Percentiles rank a stretch among this genome's conserved stretches.
These are phyloP conservation scores for Noturus placidus DNA, from an alignment of 2,113 vertebrate species.

Conservation along the genomic window DNA sequence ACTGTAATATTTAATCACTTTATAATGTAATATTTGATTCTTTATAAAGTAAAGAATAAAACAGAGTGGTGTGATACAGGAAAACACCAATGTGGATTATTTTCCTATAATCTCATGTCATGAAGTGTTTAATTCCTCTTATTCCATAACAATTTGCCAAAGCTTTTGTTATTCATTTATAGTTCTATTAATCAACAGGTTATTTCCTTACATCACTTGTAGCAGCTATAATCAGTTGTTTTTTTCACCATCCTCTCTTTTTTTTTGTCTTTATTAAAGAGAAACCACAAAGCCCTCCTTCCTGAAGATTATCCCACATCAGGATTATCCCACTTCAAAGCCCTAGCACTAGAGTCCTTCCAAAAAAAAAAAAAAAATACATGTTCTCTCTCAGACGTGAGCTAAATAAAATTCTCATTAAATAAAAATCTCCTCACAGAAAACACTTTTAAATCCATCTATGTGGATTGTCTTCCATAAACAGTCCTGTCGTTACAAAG, in stretches of 20 bases:
- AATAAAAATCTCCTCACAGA: neutral
- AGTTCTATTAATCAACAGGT: neutral
- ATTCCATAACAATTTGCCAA: neutral
- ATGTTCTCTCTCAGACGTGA: neutral
- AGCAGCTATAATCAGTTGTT: neutral
- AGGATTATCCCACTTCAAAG: neutral
- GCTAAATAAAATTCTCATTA: neutral
- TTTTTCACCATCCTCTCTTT: neutral
- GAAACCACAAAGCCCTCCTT: neutral
- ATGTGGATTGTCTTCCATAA: neutral
- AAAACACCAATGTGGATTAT: neutral
- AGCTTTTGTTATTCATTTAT: neutral
- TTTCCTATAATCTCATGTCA: neutral
- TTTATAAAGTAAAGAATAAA: neutral
- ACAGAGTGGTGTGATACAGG: neutral
- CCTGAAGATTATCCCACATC: neutral
- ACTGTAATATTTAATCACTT: neutral
- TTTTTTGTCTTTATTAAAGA: neutral
- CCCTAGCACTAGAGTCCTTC: neutral
- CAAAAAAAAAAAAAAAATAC: neutral
- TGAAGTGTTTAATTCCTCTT: neutral
- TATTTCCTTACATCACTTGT: neutral
- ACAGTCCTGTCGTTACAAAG: neutral
- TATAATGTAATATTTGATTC: no score
- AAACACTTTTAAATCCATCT: neutral